Percentiles rank a stretch among this genome's conserved stretches.
Conservation (phyloP, 2,888 invertebrate genomes). For the Incurvaria masculella region DNA sequence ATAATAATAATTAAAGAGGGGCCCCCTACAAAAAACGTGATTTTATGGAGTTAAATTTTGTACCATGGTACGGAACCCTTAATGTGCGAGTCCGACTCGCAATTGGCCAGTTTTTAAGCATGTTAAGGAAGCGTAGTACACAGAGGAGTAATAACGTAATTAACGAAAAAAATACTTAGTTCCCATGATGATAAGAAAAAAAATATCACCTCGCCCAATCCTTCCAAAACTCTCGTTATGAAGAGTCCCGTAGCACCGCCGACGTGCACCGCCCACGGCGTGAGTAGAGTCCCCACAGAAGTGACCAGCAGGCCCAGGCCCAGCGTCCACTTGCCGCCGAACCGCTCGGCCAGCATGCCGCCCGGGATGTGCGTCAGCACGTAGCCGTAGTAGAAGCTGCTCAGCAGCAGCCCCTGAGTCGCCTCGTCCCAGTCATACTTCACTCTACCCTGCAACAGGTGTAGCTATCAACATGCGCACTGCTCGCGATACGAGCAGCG, state of each 20-base stretch:
- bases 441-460: slow-evolving; percentile 32
- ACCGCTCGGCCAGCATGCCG: slow-evolving; percentile 73
- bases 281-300: slow-evolving; percentile 72
- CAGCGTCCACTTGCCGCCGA: slow-evolving; percentile 81
- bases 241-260: slow-evolving; percentile 56
- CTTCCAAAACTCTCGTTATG: slow-evolving; percentile 48
- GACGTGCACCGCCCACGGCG: slow-evolving; percentile 64
- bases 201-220: slow-evolving; percentile 61
- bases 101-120: too few relatives aligned
- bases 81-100: too few relatives aligned
- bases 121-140: too few relatives aligned
- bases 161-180: too few relatives aligned
- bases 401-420: slow-evolving; percentile 70
- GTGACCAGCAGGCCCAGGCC: slow-evolving; percentile 75
- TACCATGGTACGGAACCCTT: too few relatives aligned
- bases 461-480: too few relatives aligned
- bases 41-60: too few relatives aligned
- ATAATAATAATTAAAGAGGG: too few relatives aligned
- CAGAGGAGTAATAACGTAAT: too few relatives aligned
- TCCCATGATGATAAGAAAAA: too few relatives aligned
- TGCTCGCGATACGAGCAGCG: too few relatives aligned
- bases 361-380: slow-evolving; percentile 80
- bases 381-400: slow-evolving; percentile 84
- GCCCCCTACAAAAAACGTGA: too few relatives aligned
- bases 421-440: slow-evolving; percentile 66